Evolutionary conservation across 2,797 vertebrate species (phyloP).

Genomic region (Acropternis orthonyx): DNA sequence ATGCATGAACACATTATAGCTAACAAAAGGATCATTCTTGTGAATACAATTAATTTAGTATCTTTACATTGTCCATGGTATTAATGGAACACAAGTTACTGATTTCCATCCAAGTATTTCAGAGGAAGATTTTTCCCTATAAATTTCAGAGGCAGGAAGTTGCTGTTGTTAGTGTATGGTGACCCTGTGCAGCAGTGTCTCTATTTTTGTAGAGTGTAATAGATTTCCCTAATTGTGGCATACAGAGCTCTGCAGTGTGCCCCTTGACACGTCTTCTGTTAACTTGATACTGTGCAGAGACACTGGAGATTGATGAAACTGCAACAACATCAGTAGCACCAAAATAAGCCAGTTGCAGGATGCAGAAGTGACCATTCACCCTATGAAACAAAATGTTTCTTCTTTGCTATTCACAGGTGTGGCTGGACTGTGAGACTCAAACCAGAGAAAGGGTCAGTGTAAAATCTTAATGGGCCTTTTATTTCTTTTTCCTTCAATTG

Average conservation of each 20-base stretch:
- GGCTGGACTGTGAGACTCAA: not conserved
- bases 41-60: not conserved
- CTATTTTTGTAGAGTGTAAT: not conserved
- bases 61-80: not conserved
- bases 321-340: not conserved
- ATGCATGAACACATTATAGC: not conserved
- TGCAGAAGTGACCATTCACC: rapidly evolving
- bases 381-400: not conserved
- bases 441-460: not conserved
- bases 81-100: not conserved
- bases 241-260: not conserved
- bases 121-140: not conserved
- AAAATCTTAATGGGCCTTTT: not conserved
- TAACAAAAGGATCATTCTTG: not conserved
- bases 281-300: not conserved
- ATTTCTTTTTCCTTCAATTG: not conserved
- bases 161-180: not conserved
- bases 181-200: not conserved
- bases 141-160: not conserved
- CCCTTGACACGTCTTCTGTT: not conserved
- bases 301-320: not conserved
- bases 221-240: slow-evolving; percentile 22
- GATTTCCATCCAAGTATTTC: not conserved
- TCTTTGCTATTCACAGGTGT: not conserved
- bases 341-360: not conserved